These are phyloP conservation scores for Tadarida brasiliensis DNA, from an alignment of 2,797 vertebrate species.

Conservation along the genomic window DNA sequence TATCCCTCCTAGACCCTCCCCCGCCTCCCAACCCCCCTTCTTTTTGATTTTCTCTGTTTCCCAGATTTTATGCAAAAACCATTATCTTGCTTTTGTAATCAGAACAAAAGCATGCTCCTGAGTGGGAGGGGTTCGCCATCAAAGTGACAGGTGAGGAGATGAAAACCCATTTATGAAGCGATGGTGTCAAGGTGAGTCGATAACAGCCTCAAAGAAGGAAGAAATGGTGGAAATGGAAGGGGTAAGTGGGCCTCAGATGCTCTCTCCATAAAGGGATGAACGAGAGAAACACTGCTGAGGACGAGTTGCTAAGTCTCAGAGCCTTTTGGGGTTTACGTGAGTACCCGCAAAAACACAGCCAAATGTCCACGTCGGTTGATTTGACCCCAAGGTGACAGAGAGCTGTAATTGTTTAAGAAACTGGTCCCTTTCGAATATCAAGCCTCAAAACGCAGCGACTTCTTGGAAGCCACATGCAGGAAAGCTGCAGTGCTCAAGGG, in stretches of 20 bases:
- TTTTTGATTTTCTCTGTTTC: slow-evolving; percentile 26
- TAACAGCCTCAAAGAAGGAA: not conserved
- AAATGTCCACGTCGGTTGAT: not conserved
- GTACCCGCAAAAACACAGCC: not conserved
- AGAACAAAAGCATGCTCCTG: not conserved
- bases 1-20: not conserved
- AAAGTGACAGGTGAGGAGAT: not conserved
- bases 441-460: not conserved
- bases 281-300: not conserved
- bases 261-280: not conserved
- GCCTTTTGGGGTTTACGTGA: not conserved
- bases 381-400: not conserved
- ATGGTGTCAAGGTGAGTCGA: not conserved
- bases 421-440: not conserved
- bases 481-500: not conserved
- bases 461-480: not conserved
- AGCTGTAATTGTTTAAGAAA: not conserved
- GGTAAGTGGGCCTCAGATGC: not conserved
- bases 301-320: not conserved
- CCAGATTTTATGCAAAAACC: not conserved
- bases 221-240: not conserved
- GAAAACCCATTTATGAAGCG: not conserved
- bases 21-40: not conserved
- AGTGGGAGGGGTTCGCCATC: not conserved
- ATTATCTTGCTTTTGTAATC: not conserved